Evolutionary conservation across 2,797 vertebrate genomes (phyloP).

Genomic region (Tenualosa ilisha): DNA sequence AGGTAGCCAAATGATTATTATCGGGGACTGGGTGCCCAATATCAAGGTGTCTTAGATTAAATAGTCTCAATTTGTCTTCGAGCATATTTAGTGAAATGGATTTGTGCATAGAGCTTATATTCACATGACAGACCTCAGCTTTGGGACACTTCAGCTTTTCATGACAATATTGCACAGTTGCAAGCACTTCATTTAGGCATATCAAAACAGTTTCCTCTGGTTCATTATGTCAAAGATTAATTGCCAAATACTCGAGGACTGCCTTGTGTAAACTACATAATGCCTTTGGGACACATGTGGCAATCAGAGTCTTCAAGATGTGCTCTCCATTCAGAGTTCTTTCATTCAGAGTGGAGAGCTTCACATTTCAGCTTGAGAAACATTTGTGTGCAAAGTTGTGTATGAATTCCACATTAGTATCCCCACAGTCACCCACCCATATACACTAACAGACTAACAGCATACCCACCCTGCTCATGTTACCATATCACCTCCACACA

Average conservation of each 20-base stretch:
- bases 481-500: too few relatives aligned
- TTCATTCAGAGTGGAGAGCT: slow-evolving; percentile 5
- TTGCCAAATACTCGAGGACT: background rate
- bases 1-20: background rate
- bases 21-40: background rate
- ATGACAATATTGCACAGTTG: background rate
- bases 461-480: slow-evolving; percentile 27
- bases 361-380: slow-evolving; percentile 9
- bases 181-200: background rate
- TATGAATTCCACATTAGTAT: background rate
- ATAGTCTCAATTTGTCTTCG: background rate
- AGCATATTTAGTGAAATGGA: background rate
- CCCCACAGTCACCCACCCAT: background rate
- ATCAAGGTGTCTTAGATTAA: too few relatives aligned
- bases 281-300: background rate
- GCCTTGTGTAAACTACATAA: slow-evolving; percentile 9
- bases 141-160: background rate
- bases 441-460: background rate
- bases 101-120: background rate
- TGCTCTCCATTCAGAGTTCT: slow-evolving; percentile 4
- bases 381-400: background rate
- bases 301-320: background rate
- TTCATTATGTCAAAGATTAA: background rate
- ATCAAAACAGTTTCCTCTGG: background rate
- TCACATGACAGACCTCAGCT: background rate